Conservation (phyloP, 2,113 vertebrate genomes). For the Microtus ochrogaster region DNA sequence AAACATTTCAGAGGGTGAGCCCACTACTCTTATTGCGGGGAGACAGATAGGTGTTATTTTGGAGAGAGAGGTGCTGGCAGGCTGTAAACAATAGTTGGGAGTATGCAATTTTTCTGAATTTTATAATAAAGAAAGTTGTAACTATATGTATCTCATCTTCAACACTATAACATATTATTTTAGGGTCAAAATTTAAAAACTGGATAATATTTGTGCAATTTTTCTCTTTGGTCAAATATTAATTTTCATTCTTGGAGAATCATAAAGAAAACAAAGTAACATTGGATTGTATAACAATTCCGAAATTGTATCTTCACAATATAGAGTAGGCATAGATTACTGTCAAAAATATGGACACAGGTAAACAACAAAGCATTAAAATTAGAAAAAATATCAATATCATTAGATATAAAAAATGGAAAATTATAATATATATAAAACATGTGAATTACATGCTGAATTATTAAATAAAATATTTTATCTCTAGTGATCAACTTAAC, state of each 20-base stretch:
- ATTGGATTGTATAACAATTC: not conserved
- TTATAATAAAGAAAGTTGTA: not conserved
- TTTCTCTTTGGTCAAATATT: not conserved
- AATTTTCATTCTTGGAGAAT: not conserved
- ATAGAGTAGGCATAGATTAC: not conserved
- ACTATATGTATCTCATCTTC: not conserved
- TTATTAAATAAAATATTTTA: not conserved
- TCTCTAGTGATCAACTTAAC: not conserved
- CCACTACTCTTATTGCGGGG: not conserved
- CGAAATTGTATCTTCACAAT: not conserved
- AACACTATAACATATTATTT: not conserved
- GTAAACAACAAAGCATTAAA: too few species aligned
- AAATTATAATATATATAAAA: not conserved
- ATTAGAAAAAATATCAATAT: not conserved
- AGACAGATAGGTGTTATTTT: not conserved
- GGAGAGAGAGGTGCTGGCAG: too few species aligned
- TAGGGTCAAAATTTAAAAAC: not conserved
- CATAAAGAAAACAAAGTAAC: not conserved
- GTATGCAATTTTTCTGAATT: not conserved
- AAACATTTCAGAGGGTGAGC: not conserved
- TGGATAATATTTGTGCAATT: not conserved
- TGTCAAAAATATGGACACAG: not conserved
- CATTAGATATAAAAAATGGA: not conserved
- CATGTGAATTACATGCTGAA: not conserved
- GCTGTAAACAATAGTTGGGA: not conserved